Base-by-base conservation (phyloP, 2,888 invertebrate genomes). In the Thyatira batis region DNA sequence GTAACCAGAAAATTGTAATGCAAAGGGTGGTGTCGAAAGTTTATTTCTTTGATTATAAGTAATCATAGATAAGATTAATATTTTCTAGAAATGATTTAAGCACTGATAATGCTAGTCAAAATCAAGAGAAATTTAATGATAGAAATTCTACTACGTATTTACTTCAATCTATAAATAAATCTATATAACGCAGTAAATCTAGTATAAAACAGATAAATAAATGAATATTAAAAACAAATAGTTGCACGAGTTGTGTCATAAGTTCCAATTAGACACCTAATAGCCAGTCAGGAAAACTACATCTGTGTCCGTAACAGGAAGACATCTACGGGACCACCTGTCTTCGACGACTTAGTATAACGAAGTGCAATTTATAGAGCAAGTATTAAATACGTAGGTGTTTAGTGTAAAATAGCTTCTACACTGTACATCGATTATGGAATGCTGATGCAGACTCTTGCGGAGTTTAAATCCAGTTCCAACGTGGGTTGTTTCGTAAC, bases 281-380 rank as follows among this genome's bases (percentile, higher is more conserved):
- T 28, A 27, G 48, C 20, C 20, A 39, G 17, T 39, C 39, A 48
- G 10, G 48, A 27, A 48, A 48, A 48, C 27, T 73, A 63, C 60
- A 64, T 69, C 70, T 64, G 58, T 53, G 58, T 58, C 63, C 52
- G 50, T 60, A 67, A 53, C 71, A 68, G 69, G 69, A 69, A 75
- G 72, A 61, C 65, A 56, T 63, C 64, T 55, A 54, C 54, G 71
- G 67, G 73, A 79, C 87, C 88, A 89, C 88, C 88, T 89, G 89
- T 84, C 85, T 76, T 64, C 71, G 60, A 61, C 69, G 80, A 77
- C 73, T 82, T 78, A 76, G 80, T 80, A 83, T 88, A 89, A 87
- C 88, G 82, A 88, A 87, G 79, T 76, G 76, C 79, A 82, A 87
- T 89, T 87, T 88, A 89, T 88, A 83, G 79, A 70, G 69, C 77